Conservation (phyloP, 2,797 vertebrate genomes). For the Sebastes minor region DNA sequence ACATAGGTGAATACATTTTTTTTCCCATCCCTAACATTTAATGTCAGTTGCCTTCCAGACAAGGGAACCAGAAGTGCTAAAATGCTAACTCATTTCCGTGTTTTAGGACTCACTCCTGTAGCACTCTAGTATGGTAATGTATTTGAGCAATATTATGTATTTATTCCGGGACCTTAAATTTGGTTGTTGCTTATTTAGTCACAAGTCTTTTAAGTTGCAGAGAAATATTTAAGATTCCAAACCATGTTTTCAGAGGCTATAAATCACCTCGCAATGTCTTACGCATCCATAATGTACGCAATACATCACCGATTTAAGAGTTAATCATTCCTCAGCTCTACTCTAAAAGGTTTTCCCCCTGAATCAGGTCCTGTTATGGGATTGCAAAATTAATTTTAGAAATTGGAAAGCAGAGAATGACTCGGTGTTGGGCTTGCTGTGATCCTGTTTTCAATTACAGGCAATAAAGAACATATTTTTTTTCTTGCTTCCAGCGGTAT, state of each 20-base stretch:
- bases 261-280: neutral
- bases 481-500: constrained; percentile 47
- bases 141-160: neutral
- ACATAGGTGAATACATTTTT: no score
- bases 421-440: constrained; percentile 41
- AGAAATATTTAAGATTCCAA: neutral
- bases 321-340: neutral
- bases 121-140: neutral
- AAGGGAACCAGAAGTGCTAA: no score
- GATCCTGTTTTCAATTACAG: constrained; percentile 81
- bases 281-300: neutral
- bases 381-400: constrained; percentile 49
- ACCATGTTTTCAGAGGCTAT: neutral
- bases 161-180: neutral
- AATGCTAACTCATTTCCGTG: no score
- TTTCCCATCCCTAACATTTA: no score
- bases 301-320: neutral
- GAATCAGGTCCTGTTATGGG: constrained; percentile 4
- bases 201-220: neutral
- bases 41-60: no score
- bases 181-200: neutral
- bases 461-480: constrained; percentile 29
- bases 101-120: no score
- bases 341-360: constrained; percentile 11
- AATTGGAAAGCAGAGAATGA: constrained; percentile 47